Evolutionary conservation across 2,888 invertebrate species (phyloP).

Genomic region (Drosophila stalkeri): DNA sequence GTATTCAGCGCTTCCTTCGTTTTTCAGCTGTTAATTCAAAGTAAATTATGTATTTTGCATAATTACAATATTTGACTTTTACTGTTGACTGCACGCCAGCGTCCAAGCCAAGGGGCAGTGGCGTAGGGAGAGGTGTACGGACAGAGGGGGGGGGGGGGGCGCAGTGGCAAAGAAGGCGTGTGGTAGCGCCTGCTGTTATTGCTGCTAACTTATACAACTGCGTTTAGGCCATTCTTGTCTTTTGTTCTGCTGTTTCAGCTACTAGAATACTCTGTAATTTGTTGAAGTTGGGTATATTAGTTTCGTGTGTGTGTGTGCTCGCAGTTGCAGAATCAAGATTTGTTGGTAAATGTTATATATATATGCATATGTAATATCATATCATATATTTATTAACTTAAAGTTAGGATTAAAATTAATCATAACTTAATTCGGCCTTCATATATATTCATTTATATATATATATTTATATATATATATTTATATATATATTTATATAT

Average conservation of each 20-base stretch:
- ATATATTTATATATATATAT: no score
- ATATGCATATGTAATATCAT: no score
- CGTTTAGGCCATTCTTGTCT: conserved; percentile 1
- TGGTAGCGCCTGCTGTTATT: conserved; percentile 24
- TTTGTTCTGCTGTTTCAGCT: not conserved
- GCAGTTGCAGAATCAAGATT: no score
- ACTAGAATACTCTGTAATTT: conserved; percentile 1
- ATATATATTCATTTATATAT: no score
- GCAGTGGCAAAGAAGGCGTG: not conserved
- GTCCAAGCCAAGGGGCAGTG: not conserved
- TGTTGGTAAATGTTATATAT: no score
- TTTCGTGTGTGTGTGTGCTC: not conserved
- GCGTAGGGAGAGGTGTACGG: not conserved
- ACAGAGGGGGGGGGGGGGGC: not conserved
- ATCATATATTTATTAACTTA: no score
- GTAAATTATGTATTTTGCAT: conserved; percentile 80
- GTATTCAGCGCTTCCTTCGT: conserved; percentile 41
- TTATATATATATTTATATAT: no score
- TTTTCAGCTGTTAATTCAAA: conserved; percentile 80
- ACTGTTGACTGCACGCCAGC: conserved; percentile 74
- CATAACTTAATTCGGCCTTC: no score
- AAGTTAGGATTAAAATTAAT: no score
- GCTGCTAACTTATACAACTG: conserved; percentile 15
- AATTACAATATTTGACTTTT: conserved; percentile 79
- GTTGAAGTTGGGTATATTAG: not conserved